Evolutionary conservation across 2,888 invertebrate species (phyloP).

Genomic region (Ormyrus rosae): DNA sequence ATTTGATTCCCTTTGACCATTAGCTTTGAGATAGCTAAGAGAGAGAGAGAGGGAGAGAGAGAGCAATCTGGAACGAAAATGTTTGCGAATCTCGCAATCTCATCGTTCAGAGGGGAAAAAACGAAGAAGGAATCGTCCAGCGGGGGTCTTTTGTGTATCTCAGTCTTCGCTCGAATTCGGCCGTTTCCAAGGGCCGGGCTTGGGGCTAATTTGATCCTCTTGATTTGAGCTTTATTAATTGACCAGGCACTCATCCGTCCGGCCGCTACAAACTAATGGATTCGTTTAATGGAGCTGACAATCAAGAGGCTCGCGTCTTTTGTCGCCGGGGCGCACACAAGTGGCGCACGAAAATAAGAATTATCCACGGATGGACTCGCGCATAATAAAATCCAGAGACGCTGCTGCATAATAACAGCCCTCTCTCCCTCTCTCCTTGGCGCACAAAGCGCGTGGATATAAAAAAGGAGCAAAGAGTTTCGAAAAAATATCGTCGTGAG

Average conservation of each 20-base stretch:
- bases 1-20: background rate
- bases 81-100: slow-evolving; percentile 50
- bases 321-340: slow-evolving; percentile 19
- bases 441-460: background rate
- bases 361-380: slow-evolving; percentile 42
- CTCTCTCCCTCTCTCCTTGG: slow-evolving; percentile 1
- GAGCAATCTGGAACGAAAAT: slow-evolving; percentile 38
- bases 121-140: slow-evolving; percentile 25
- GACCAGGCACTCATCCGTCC: slow-evolving; percentile 25
- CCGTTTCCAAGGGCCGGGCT: background rate
- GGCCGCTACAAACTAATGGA: slow-evolving; percentile 52
- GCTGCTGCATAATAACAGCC: slow-evolving; percentile 27
- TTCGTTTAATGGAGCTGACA: slow-evolving; percentile 56
- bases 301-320: slow-evolving; percentile 39
- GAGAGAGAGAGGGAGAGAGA: too few species aligned
- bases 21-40: background rate
- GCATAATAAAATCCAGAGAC: slow-evolving; percentile 39
- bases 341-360: slow-evolving; percentile 31
- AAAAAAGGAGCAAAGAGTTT: slow-evolving; percentile 6
- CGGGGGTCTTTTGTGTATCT: slow-evolving; percentile 42
- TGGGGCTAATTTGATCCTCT: slow-evolving; percentile 54
- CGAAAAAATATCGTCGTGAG: slow-evolving; percentile 20
- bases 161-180: slow-evolving; percentile 4
- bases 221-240: slow-evolving; percentile 57
- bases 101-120: slow-evolving; percentile 28